Conservation (phyloP, 2,888 invertebrate species). For the Atrina japonica region DNA sequence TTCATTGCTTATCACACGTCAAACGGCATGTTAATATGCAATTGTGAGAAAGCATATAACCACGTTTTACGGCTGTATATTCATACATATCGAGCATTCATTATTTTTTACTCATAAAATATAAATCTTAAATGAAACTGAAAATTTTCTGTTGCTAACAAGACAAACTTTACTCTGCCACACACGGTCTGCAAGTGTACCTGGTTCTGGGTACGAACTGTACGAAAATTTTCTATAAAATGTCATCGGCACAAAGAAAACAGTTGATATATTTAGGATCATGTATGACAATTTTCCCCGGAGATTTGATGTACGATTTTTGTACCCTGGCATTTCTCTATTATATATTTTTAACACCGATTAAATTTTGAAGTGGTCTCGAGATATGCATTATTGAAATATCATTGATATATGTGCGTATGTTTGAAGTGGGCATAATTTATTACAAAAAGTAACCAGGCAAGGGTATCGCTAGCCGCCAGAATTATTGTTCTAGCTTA, state of each 20-base stretch:
- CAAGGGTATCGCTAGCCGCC: neutral
- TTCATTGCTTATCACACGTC: no score
- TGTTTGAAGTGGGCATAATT: constrained; percentile 40
- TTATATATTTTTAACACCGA: constrained; percentile 27
- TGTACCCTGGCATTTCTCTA: constrained; percentile 11
- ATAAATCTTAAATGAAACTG: no score
- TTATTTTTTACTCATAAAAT: no score
- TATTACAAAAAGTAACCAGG: constrained; percentile 36
- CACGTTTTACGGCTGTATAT: no score
- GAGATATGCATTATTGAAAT: constrained; percentile 45
- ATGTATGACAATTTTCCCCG: constrained; percentile 28
- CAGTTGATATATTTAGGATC: constrained; percentile 30
- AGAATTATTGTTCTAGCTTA: constrained; percentile 26
- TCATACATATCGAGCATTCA: no score
- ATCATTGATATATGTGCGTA: constrained; percentile 44
- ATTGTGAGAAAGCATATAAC: no score
- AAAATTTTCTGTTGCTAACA: no score
- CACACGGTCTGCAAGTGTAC: no score
- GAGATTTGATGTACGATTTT: constrained; percentile 13
- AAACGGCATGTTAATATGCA: no score
- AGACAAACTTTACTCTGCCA: no score
- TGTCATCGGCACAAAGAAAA: constrained; percentile 31
- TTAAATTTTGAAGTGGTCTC: constrained; percentile 28
- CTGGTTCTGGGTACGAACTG: no score
- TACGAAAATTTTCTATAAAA: constrained; percentile 21